Evolutionary conservation across 2,888 invertebrate species (phyloP).

Genomic region (Melanophora roralis): DNA sequence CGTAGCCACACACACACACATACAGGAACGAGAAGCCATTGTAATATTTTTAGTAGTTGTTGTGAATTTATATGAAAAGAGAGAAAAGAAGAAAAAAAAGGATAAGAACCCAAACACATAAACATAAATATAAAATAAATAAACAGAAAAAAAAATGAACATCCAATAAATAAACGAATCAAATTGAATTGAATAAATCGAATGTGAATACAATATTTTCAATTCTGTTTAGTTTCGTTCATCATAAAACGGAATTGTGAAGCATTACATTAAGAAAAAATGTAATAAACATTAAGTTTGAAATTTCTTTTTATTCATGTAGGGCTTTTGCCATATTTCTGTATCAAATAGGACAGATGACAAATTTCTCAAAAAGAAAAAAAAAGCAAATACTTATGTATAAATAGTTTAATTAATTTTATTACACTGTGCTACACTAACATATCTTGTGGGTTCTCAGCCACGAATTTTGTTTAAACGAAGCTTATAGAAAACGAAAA

Average conservation of each 20-base stretch:
- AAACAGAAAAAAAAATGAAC: background rate
- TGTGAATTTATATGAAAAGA: constrained; percentile 22
- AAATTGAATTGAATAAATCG: constrained; percentile 74
- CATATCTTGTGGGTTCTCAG: too few relatives aligned
- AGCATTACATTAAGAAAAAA: background rate
- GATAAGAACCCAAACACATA: background rate
- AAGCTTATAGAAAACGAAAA: too few relatives aligned
- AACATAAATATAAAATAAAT: constrained; percentile 63
- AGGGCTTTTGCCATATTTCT: too few relatives aligned
- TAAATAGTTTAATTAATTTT: too few relatives aligned
- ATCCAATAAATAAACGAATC: constrained; percentile 65
- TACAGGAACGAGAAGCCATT: constrained; percentile 44
- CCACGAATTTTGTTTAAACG: too few relatives aligned
- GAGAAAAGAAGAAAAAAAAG: constrained; percentile 43
- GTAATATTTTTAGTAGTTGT: background rate
- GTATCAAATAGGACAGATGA: too few relatives aligned
- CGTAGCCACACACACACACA: background rate
- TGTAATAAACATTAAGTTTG: background rate
- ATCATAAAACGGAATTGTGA: constrained; percentile 17
- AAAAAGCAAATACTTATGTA: too few relatives aligned
- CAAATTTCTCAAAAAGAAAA: too few relatives aligned
- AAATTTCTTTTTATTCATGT: background rate
- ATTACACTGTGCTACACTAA: too few relatives aligned
- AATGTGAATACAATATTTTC: constrained; percentile 65
- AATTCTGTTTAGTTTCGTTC: background rate